phyloP scores from a whole-genome alignment of 2,113 vertebrate genomes.

The Myrmophylax atrothorax region DNA sequence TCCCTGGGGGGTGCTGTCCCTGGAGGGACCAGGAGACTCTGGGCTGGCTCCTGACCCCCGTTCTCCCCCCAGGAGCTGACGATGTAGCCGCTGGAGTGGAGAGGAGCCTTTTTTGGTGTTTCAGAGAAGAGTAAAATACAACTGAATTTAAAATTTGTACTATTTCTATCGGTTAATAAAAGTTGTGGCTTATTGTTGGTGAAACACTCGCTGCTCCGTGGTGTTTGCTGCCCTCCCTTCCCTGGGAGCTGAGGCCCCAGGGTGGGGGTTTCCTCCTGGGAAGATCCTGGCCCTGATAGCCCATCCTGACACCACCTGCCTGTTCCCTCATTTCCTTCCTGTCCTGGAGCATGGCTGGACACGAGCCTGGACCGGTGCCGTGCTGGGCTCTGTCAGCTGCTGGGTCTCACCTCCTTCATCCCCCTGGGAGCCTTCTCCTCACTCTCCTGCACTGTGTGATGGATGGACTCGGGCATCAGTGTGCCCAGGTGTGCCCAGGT shows the following conservation, averaged over 20 bases:
- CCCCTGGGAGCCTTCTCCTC: neutral
- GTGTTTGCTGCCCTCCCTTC: neutral
- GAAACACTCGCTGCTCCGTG: slow-evolving; percentile 14
- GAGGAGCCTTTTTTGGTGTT: slow-evolving; percentile 72
- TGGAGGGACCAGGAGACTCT: neutral
- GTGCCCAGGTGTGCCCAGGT: neutral
- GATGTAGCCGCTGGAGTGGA: slow-evolving; percentile 83
- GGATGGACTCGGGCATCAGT: fast-evolving
- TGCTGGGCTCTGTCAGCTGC: neutral
- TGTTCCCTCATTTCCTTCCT: neutral
- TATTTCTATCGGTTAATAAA: slow-evolving; percentile 98
- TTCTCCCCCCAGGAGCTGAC: slow-evolving; percentile 88
- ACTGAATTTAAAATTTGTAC: slow-evolving; percentile 93
- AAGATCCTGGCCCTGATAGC: neutral
- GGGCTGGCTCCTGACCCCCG: neutral
- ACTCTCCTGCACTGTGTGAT: neutral
- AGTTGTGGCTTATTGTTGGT: slow-evolving; percentile 91
- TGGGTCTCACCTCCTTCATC: neutral
- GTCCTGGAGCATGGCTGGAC: neutral
- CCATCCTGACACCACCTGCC: neutral
- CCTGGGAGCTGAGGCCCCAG: neutral
- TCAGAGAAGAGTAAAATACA: slow-evolving; percentile 77
- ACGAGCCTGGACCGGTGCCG: fast-evolving
- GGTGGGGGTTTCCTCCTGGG: neutral
- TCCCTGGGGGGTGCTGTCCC: too few relatives aligned